Percentiles rank a stretch among this genome's conserved stretches.
These are phyloP conservation scores for Drosophila prosaltans DNA, from an alignment of 1,140 invertebrate species.

Conservation along the genomic window DNA sequence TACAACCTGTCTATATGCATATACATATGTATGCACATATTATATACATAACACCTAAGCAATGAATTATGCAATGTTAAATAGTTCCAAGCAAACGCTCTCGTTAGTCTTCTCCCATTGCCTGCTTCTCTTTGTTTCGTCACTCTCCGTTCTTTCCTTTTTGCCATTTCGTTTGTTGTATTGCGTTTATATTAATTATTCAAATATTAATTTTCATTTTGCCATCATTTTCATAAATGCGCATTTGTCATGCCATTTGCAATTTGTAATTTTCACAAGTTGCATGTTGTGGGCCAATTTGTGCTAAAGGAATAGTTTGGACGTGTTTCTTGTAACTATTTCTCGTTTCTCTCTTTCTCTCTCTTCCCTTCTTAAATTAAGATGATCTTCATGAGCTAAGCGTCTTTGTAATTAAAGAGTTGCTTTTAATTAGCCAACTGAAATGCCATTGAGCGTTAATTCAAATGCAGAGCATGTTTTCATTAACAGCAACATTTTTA, in stretches of 20 bases:
- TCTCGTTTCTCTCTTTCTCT: constrained; percentile 24
- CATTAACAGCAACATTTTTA: constrained; percentile 44
- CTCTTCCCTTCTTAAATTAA: constrained; percentile 27
- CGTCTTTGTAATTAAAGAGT: constrained; percentile 28
- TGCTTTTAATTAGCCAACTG: constrained; percentile 68
- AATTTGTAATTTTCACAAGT: constrained; percentile 49
- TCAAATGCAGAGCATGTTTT: constrained; percentile 73
- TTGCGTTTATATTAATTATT: constrained; percentile 25
- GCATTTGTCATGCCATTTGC: constrained; percentile 55
- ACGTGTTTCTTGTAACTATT: constrained; percentile 34
- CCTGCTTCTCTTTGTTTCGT: neutral
- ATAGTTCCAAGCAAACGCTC: neutral
- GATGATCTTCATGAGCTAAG: constrained; percentile 39
- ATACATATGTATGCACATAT: too few relatives aligned
- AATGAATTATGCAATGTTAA: constrained; percentile 20
- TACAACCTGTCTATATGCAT: too few relatives aligned
- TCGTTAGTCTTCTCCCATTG: neutral
- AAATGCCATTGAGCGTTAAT: constrained; percentile 74
- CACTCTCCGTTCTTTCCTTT: neutral
- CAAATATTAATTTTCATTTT: constrained; percentile 11
- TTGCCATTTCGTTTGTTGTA: neutral
- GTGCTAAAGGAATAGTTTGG: constrained; percentile 38
- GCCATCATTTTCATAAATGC: constrained; percentile 46
- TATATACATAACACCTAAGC: too few relatives aligned
- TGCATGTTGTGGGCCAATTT: constrained; percentile 63